phyloP scores from a whole-genome alignment of 2,113 vertebrate species.

The Datnioides undecimradiatus region DNA sequence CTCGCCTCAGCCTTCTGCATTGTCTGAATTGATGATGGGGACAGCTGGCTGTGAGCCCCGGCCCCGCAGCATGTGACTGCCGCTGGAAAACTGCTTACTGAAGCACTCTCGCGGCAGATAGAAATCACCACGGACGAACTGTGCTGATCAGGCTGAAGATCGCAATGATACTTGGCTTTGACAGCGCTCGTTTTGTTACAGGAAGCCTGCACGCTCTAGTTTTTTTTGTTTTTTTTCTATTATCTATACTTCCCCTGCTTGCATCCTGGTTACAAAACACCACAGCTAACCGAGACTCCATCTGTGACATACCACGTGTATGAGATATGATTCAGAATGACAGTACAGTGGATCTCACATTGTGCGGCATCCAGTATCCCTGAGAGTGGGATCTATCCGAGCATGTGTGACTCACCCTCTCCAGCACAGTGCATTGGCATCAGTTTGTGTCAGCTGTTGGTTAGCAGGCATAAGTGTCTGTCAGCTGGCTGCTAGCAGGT shows the following conservation, averaged over 20 bases:
- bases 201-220: no score
- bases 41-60: conserved; percentile 64
- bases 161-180: conserved; percentile 51
- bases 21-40: conserved; percentile 67
- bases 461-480: conserved; percentile 73
- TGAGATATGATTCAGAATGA: conserved; percentile 75
- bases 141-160: conserved; percentile 63
- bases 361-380: conserved; percentile 60
- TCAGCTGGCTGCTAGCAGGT: conserved; percentile 80
- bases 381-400: conserved; percentile 68
- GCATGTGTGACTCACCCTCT: conserved; percentile 73
- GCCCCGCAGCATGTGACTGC: conserved; percentile 69
- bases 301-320: conserved; percentile 71
- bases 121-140: conserved; percentile 68
- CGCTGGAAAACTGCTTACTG: conserved; percentile 74
- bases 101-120: conserved; percentile 64
- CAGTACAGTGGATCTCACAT: conserved; percentile 64
- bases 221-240: no score
- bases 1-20: conserved; percentile 47
- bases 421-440: conserved; percentile 70
- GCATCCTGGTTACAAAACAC: conserved; percentile 53
- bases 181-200: conserved; percentile 48
- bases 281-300: conserved; percentile 52
- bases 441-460: conserved; percentile 79
- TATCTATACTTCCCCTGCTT: conserved; percentile 28